phyloP scores from a whole-genome alignment of 2,113 vertebrate species.

The Abramis brama region DNA sequence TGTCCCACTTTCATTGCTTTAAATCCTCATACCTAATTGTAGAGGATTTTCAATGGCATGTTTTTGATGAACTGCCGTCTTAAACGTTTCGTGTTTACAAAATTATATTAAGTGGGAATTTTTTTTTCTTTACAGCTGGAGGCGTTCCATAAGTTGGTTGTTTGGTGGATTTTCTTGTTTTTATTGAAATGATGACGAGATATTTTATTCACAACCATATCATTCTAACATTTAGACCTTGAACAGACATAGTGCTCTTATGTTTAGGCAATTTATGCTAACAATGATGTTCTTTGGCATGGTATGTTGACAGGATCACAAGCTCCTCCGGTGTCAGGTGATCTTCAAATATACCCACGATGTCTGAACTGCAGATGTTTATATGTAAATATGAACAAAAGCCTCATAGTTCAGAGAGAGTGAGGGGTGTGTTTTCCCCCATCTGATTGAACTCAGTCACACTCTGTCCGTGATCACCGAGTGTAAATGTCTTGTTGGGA shows the following conservation, averaged over 20 bases:
- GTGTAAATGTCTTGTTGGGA: conserved; percentile 20
- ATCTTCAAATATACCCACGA: neutral
- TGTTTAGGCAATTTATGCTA: neutral
- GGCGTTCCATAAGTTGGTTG: neutral
- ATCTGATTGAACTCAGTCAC: conserved; percentile 8
- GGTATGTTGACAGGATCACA: neutral
- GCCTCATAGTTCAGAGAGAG: neutral
- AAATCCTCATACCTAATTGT: neutral
- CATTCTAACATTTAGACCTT: neutral
- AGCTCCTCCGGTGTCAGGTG: conserved; percentile 12
- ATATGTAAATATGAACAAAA: conserved; percentile 25
- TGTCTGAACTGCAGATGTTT: neutral
- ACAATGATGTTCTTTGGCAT: conserved; percentile 1
- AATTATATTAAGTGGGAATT: neutral
- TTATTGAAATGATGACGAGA: neutral
- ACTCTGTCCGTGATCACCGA: conserved; percentile 12
- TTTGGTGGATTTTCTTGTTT: neutral
- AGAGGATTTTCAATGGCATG: neutral
- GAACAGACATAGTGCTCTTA: conserved; percentile 11
- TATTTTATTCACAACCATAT: neutral
- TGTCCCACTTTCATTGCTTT: neutral
- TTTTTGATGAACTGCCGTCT: neutral
- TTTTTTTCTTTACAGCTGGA: neutral
- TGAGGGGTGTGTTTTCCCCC: neutral
- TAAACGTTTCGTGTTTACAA: neutral